A percentile compares a stretch with the other conserved stretches of the same genome.
Conservation (phyloP, 2,113 vertebrate species). For the Passer domesticus region DNA sequence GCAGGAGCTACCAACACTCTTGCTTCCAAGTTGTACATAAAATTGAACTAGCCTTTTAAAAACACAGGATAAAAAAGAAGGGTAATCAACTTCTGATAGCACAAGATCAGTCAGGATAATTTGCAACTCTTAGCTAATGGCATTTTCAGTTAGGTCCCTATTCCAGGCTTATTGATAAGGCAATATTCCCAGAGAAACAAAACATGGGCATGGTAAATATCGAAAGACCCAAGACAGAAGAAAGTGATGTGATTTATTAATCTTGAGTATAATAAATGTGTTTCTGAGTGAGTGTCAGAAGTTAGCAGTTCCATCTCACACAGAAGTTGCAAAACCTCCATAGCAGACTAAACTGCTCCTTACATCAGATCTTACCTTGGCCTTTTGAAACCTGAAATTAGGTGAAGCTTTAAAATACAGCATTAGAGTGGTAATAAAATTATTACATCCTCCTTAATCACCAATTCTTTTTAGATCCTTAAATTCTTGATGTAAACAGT, state of each 20-base stretch:
- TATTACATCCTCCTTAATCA: not conserved
- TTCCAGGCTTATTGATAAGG: not conserved
- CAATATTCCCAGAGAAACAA: not conserved
- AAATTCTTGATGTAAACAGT: not conserved
- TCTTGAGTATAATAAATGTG: not conserved
- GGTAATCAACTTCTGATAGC: not conserved
- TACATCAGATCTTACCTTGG: not conserved
- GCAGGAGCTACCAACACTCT: constrained; percentile 87
- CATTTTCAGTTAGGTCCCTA: not conserved
- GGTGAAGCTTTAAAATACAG: not conserved
- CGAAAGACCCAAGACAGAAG: not conserved
- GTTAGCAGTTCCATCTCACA: not conserved
- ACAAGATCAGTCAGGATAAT: not conserved
- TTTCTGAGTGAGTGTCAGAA: not conserved
- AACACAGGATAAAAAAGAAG: not conserved
- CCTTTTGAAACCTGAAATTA: not conserved
- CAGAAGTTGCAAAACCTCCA: not conserved
- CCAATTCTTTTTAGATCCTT: not conserved
- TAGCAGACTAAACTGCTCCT: not conserved
- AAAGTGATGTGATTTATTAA: not conserved
- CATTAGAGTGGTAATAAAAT: not conserved
- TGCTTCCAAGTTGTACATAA: constrained; percentile 95
- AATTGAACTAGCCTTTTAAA: constrained; percentile 89
- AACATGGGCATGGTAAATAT: not conserved
- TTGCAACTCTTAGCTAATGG: not conserved